phyloP scores from a whole-genome alignment of 92 coral and sea anemone genomes.

The Epizoanthus fatuus region DNA sequence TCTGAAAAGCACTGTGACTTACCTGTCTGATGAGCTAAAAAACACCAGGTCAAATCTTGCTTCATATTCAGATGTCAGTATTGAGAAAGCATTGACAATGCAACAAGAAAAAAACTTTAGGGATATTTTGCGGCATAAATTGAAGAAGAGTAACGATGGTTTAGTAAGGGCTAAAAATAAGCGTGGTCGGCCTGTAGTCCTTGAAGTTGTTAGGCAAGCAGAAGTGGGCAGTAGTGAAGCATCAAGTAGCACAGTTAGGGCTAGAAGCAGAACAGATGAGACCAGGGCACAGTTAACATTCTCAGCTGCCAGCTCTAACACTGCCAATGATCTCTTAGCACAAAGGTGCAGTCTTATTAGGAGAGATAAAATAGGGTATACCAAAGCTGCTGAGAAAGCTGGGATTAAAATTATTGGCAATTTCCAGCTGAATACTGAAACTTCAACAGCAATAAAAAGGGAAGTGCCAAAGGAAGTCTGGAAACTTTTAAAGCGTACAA shows the following conservation, averaged over 20 bases:
- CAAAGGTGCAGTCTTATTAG: not conserved
- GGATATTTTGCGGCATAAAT: conserved; percentile 1
- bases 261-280: not conserved
- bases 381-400: not conserved
- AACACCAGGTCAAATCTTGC: not conserved
- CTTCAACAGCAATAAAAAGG: not conserved
- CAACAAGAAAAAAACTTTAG: conserved; percentile 2
- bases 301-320: conserved; percentile 9
- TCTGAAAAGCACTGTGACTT: not conserved
- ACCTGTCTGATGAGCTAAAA: not conserved
- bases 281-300: not conserved
- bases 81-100: not conserved
- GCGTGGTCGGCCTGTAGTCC: conserved; percentile 6
- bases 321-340: not conserved
- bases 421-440: not conserved
- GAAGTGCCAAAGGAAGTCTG: not conserved
- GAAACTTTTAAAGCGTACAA: conserved; percentile 3
- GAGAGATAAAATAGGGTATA: not conserved
- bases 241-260: not conserved
- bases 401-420: not conserved
- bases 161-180: not conserved
- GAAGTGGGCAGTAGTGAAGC: conserved; percentile 8
- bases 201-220: not conserved
- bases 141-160: not conserved
- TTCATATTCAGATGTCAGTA: not conserved